phyloP scores from a whole-genome alignment of 2,113 vertebrate genomes.

The Cavia aperea region DNA sequence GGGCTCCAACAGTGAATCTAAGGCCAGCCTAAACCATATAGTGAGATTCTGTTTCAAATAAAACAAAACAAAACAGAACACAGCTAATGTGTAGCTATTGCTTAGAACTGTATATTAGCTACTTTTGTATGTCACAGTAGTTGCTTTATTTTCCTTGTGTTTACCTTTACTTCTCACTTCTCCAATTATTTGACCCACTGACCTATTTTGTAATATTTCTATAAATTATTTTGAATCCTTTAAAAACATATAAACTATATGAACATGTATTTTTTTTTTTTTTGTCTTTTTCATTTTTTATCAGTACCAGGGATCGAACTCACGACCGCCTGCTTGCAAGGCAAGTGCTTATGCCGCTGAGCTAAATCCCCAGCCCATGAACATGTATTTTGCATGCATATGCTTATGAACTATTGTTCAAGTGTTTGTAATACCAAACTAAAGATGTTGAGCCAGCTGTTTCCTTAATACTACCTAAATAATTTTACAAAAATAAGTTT shows the following conservation, averaged over 20 bases:
- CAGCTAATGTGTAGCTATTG: background rate
- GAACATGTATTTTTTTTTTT: background rate
- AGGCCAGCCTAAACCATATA: background rate
- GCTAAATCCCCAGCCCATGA: background rate
- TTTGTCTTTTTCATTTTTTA: no score
- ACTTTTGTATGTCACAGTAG: background rate
- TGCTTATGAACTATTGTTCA: background rate
- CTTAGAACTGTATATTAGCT: background rate
- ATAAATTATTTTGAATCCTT: background rate
- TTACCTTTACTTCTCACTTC: conserved; percentile 1
- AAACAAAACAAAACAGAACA: background rate
- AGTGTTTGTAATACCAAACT: conserved; percentile 10
- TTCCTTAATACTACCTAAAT: conserved; percentile 13
- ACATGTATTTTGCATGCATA: background rate
- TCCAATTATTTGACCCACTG: conserved; percentile 18
- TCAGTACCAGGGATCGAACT: no score
- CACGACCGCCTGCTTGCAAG: no score
- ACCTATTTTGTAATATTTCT: conserved; percentile 23
- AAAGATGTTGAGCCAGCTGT: background rate
- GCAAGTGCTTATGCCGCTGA: no score
- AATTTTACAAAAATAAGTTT: background rate
- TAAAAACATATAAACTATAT: background rate
- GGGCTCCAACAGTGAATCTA: background rate
- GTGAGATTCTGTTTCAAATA: background rate
- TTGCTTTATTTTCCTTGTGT: conserved; percentile 19